Evolutionary conservation across 2,888 invertebrate species (phyloP).

Genomic region (Patella caerulea): DNA sequence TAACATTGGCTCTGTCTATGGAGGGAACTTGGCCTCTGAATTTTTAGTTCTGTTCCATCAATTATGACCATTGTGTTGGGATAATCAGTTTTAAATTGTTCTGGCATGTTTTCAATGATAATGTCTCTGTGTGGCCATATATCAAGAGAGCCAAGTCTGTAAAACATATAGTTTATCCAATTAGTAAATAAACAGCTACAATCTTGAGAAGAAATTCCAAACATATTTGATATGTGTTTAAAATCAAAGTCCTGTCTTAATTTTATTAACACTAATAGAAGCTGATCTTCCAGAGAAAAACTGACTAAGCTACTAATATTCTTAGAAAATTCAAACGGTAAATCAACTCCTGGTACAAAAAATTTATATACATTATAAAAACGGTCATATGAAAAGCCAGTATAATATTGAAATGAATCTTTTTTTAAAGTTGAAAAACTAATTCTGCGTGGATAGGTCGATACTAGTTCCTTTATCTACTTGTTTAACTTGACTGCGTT

Average conservation of each 20-base stretch:
- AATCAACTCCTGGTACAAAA: background rate
- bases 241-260: background rate
- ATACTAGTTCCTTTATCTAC: background rate
- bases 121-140: background rate
- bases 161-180: slow-evolving; percentile 1
- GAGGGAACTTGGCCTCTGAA: slow-evolving; percentile 13
- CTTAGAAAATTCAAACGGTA: background rate
- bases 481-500: background rate
- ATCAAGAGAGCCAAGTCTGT: background rate
- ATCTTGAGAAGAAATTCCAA: background rate
- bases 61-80: slow-evolving; percentile 10
- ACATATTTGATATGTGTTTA: background rate
- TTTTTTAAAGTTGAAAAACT: background rate
- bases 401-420: background rate
- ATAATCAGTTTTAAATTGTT: background rate
- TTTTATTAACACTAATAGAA: background rate
- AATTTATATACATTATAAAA: background rate
- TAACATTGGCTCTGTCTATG: slow-evolving; percentile 19
- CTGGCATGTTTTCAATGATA: background rate
- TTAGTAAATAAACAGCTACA: background rate
- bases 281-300: background rate
- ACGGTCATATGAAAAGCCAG: background rate
- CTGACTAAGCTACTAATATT: background rate
- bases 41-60: slow-evolving; percentile 13
- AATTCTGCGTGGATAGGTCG: background rate